Evolutionary conservation across 1,140 invertebrate species (phyloP).

Genomic region (Leucophenga varia): DNA sequence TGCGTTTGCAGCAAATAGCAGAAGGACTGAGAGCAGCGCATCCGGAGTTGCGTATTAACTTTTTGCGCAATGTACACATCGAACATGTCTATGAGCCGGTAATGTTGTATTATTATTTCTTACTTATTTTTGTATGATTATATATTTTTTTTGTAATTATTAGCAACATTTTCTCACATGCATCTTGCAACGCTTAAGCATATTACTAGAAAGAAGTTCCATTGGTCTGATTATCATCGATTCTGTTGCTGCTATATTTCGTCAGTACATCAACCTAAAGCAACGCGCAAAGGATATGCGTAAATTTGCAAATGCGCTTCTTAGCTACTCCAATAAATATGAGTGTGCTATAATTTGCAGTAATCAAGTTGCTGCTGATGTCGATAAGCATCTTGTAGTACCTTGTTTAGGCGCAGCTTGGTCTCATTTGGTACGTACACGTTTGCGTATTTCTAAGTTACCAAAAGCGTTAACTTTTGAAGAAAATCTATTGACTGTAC

Average conservation of each 20-base stretch:
- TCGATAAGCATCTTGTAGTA: no score
- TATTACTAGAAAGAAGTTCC: slow-evolving; percentile 57
- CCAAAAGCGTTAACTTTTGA: slow-evolving; percentile 33
- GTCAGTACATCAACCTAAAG: slow-evolving; percentile 62
- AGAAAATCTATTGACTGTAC: slow-evolving; percentile 33
- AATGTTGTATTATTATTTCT: slow-evolving; percentile 58
- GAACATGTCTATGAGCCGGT: slow-evolving; percentile 61
- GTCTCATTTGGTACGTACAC: slow-evolving; percentile 68
- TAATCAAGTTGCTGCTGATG: slow-evolving; percentile 68
- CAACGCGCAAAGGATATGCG: slow-evolving; percentile 63
- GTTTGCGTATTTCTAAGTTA: slow-evolving; percentile 61
- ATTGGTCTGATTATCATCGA: slow-evolving; percentile 73
- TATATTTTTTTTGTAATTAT: no score
- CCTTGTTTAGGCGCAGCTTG: slow-evolving; percentile 69
- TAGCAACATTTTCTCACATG: slow-evolving; percentile 66
- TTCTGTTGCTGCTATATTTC: slow-evolving; percentile 73
- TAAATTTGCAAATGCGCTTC: slow-evolving; percentile 61
- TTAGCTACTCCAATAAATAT: slow-evolving; percentile 60
- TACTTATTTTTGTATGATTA: no score
- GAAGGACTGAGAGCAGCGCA: slow-evolving; percentile 34
- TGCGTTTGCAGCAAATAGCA: slow-evolving; percentile 62
- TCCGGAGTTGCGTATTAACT: slow-evolving; percentile 32
- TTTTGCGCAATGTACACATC: slow-evolving; percentile 43
- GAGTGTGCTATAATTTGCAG: slow-evolving; percentile 67
- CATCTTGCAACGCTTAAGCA: slow-evolving; percentile 59